Conservation (phyloP, 2,797 vertebrate genomes). For the Phrynocephalus forsythii region DNA sequence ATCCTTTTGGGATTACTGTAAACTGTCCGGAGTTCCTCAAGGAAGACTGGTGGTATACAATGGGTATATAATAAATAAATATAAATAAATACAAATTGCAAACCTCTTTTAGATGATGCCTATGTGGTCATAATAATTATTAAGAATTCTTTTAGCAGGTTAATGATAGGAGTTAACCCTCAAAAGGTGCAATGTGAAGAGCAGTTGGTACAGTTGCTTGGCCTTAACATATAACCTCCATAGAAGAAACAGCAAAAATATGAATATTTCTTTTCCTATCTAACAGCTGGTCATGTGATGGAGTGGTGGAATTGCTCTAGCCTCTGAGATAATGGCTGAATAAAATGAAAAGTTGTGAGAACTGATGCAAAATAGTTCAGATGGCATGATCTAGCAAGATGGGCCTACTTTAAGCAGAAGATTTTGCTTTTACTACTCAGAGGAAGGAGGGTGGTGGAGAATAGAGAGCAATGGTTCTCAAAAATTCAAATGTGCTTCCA, state of each 20-base stretch:
- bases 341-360: not conserved
- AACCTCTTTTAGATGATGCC: not conserved
- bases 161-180: not conserved
- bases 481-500: not conserved
- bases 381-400: not conserved
- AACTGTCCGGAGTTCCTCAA: no score
- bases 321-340: not conserved
- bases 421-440: not conserved
- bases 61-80: no score
- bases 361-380: not conserved
- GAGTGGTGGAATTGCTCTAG: not conserved
- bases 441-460: conserved; percentile 1
- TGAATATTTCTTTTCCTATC: not conserved
- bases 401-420: no score
- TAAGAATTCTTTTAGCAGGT: not conserved
- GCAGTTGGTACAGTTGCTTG: not conserved
- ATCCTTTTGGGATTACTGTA: no score
- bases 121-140: not conserved
- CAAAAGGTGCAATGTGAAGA: not conserved
- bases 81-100: no score
- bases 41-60: no score
- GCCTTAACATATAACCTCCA: not conserved
- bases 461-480: conserved; percentile 8
- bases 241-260: not conserved
- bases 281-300: not conserved